Conservation (phyloP, 2,797 vertebrate genomes). For the Alosa sapidissima region DNA sequence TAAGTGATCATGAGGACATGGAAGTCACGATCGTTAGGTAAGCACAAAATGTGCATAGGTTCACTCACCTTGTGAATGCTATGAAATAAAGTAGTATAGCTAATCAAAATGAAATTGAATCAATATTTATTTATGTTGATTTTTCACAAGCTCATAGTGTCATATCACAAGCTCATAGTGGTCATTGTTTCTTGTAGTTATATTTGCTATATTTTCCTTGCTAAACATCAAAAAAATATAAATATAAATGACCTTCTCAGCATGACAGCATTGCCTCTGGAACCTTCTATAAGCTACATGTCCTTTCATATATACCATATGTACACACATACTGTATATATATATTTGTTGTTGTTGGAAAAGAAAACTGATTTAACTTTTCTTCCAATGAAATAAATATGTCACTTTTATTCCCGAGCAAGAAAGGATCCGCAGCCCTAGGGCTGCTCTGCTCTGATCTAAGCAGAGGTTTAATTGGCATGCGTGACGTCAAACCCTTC, state of each 20-base stretch:
- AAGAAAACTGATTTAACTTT: background rate
- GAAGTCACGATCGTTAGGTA: background rate
- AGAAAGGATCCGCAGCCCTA: background rate
- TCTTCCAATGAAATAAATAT: background rate
- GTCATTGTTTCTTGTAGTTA: background rate
- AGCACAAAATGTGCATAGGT: background rate
- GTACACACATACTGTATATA: background rate
- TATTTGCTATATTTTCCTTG: too few relatives aligned
- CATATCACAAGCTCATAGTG: background rate
- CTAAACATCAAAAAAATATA: too few relatives aligned
- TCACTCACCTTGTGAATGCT: background rate
- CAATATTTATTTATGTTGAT: background rate
- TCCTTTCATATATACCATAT: background rate
- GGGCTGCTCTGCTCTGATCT: background rate
- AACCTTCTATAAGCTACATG: background rate
- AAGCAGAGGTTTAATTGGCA: background rate
- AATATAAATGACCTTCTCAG: too few relatives aligned
- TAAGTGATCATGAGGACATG: background rate
- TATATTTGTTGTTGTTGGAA: background rate
- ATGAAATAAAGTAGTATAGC: background rate
- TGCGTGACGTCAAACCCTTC: conserved; percentile 9
- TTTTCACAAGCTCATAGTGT: background rate
- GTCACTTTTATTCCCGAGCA: background rate
- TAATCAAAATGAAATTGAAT: background rate
- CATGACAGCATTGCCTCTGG: too few relatives aligned